Evolutionary conservation across 2,888 invertebrate genomes (phyloP), one percentile per base, ranked within the genome.

Genomic region (Coelogynopora nodosa): DNA sequence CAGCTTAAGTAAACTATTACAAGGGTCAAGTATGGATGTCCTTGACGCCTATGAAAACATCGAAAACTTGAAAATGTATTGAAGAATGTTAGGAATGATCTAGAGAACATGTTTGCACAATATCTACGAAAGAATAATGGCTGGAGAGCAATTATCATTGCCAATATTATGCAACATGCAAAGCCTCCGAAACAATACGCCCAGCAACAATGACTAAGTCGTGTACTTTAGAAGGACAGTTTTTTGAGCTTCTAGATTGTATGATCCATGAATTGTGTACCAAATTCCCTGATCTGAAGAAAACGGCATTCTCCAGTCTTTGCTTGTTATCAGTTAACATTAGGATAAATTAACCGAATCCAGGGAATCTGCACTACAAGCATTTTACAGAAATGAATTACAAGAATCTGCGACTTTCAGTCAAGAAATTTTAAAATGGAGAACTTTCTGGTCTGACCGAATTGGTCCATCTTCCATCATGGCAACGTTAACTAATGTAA

Each of bases 381-480:
- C 49, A 49, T 49, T 49, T 13, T 13, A 49, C 49, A 49, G 49
- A 5, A 49, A 49, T 49, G 18, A 49, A 13, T 49, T 49, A 49
- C 49, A 5, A 49, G 49, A 49, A 49, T 18, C 49, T 49, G 5
- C 49, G 18, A 49, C 49, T 49, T 49, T 74, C 74, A n/a, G 23
- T 74, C 74, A 74, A 74, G 74, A 74, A 74, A 23, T 74, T 74
- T 74, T 10, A 10, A 13, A 26, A 74, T 74, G 74, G 74, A 74
- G 74, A 74, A 74, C 5, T 74, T 74, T 74, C 74, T 5, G 74
- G 74, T 74, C 74, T 74, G 74, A 26, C 74, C 74, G 74, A 74
- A 26, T 74, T 74, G 74, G 10, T 74, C 74, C 74, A 74, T 74
- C 74, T 74, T 74, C 74, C 74, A 74, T 74, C 74, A 74, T 74